phyloP scores from a whole-genome alignment of 2,113 vertebrate genomes.

The Australoheros scitulus region DNA sequence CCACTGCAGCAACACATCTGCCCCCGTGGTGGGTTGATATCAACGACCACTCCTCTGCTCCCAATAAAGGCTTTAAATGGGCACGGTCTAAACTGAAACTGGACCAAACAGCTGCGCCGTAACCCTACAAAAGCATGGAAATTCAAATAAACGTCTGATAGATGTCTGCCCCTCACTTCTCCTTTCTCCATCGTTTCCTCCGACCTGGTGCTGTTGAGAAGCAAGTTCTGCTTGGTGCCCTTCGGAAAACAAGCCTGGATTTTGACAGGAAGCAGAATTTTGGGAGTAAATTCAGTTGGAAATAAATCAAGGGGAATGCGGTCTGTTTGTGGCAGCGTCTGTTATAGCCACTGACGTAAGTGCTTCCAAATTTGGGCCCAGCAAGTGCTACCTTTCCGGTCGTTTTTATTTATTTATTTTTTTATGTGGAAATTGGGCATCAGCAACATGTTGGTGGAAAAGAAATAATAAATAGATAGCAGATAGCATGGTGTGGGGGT shows the following conservation, averaged over 20 bases:
- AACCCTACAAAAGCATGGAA: neutral
- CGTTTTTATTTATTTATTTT: too few relatives aligned
- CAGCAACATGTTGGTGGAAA: neutral
- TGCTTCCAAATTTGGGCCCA: neutral
- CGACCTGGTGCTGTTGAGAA: too few relatives aligned
- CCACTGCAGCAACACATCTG: slow-evolving; percentile 64
- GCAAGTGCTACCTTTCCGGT: neutral
- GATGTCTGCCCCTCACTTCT: neutral
- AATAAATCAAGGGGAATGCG: neutral
- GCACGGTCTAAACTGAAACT: slow-evolving; percentile 8
- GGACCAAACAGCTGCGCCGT: neutral
- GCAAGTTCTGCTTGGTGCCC: neutral
- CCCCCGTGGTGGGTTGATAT: slow-evolving; percentile 45
- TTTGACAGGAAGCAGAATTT: neutral
- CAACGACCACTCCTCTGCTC: slow-evolving; percentile 17
- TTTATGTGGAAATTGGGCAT: neutral
- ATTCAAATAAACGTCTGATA: neutral
- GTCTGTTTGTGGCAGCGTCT: neutral
- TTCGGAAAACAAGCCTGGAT: neutral
- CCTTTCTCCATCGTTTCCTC: neutral
- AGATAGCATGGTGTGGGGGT: neutral
- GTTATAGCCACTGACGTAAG: too few relatives aligned
- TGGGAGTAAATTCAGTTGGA: neutral
- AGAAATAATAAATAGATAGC: neutral
- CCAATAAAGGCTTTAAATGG: slow-evolving; percentile 31